phyloP scores from a whole-genome alignment of 2,797 vertebrate genomes.

The Cetoscarus ocellatus region DNA sequence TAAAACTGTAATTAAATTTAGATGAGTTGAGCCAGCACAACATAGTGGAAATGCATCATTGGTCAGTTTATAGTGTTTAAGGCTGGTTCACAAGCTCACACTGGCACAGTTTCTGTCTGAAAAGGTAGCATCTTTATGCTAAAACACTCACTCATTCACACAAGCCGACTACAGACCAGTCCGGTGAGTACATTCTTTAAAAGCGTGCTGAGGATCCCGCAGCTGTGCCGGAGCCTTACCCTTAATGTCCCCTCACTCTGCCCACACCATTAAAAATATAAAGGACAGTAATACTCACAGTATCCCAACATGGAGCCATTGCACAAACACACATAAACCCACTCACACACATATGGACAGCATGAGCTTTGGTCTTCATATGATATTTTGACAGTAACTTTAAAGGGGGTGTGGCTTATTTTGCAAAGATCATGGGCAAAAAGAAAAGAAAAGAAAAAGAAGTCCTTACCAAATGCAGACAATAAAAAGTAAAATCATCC shows the following conservation, averaged over 20 bases:
- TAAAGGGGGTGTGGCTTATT: constrained; percentile 59
- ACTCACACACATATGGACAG: constrained; percentile 39
- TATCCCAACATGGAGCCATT: constrained; percentile 20
- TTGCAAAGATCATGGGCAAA: constrained; percentile 23
- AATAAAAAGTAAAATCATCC: constrained; percentile 33
- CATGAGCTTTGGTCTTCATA: constrained; percentile 74
- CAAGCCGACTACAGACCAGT: constrained; percentile 59
- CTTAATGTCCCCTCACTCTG: constrained; percentile 23
- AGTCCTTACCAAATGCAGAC: constrained; percentile 11
- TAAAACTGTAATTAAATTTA: no score
- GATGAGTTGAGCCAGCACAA: no score
- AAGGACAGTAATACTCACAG: constrained; percentile 54
- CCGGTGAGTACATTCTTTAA: constrained; percentile 79
- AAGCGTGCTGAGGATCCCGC: constrained; percentile 36
- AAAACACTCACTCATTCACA: constrained; percentile 43
- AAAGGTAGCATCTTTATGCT: constrained; percentile 82
- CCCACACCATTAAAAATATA: constrained; percentile 35
- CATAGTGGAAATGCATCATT: constrained; percentile 9
- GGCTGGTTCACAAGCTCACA: constrained; percentile 92
- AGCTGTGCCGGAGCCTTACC: constrained; percentile 24
- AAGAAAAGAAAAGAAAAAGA: constrained; percentile 5
- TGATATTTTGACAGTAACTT: constrained; percentile 57
- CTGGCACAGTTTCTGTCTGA: constrained; percentile 89
- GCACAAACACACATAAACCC: no score
- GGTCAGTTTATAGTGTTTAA: constrained; percentile 88